A percentile compares a stretch with the other conserved stretches of the same genome.
Conservation (phyloP, 2,113 vertebrate species). For the Phycodurus eques region DNA sequence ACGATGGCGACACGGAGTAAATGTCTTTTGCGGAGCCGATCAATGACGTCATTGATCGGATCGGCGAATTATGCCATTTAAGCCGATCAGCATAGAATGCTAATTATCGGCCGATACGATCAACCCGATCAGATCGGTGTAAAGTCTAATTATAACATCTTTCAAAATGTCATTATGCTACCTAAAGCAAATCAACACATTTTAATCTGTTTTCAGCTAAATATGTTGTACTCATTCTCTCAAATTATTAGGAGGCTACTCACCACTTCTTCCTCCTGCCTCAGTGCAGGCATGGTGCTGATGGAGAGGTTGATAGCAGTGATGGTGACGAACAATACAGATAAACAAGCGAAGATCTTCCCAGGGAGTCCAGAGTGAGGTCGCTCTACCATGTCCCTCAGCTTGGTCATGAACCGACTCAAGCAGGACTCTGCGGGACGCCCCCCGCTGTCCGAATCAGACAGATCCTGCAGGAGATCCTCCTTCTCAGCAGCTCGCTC, state of each 20-base stretch:
- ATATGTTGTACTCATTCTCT: background rate
- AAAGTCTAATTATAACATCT: no score
- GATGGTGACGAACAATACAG: conserved; percentile 95
- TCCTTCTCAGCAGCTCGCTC: conserved; percentile 84
- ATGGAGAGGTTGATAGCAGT: conserved; percentile 96
- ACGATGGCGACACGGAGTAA: no score
- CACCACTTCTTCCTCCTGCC: conserved; percentile 93
- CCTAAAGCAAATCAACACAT: no score
- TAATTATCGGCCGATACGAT: no score
- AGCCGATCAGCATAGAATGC: no score
- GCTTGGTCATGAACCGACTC: conserved; percentile 82
- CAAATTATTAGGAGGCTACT: conserved; percentile 48
- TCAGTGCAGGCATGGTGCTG: conserved; percentile 95
- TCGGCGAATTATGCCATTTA: no score
- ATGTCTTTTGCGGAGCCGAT: no score
- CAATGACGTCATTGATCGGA: no score
- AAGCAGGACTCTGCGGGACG: conserved; percentile 69
- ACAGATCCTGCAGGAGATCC: conserved; percentile 60
- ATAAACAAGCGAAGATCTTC: conserved; percentile 96
- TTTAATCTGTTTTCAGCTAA: background rate
- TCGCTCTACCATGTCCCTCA: conserved; percentile 97
- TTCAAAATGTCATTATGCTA: no score
- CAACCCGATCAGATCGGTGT: no score
- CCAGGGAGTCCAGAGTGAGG: conserved; percentile 95
- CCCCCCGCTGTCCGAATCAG: conserved; percentile 75